Conservation (phyloP, 1,140 invertebrate species). For the Yoshiicerus persimilis region DNA sequence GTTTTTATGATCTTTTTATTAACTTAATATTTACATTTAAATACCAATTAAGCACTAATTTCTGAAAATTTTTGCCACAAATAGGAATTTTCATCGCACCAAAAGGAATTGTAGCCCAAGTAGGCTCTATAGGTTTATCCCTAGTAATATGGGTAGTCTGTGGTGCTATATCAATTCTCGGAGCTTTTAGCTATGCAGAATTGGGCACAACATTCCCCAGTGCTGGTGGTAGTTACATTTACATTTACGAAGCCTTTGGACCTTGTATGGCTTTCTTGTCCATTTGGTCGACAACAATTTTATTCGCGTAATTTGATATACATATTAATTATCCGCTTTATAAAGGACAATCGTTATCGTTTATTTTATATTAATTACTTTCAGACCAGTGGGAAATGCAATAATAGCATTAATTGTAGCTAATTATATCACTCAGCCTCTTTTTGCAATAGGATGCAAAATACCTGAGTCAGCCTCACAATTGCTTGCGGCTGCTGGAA, state of each 20-base stretch:
- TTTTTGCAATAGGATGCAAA: constrained; percentile 72
- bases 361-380: no score
- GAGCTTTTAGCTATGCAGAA: constrained; percentile 79
- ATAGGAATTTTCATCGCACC: constrained; percentile 63
- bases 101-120: constrained; percentile 59
- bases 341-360: no score
- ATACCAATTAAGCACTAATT: no score
- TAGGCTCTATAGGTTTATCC: constrained; percentile 60
- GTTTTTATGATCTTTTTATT: not conserved
- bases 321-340: no score
- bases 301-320: constrained; percentile 74
- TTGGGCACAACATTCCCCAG: constrained; percentile 90
- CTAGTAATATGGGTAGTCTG: constrained; percentile 60
- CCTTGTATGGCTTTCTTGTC: constrained; percentile 89
- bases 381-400: constrained; percentile 86
- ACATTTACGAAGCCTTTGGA: constrained; percentile 86
- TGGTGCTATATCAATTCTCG: constrained; percentile 59
- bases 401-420: constrained; percentile 95
- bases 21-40: not conserved
- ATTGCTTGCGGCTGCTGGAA: constrained; percentile 71
- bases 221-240: constrained; percentile 98
- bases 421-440: constrained; percentile 88
- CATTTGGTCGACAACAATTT: constrained; percentile 88
- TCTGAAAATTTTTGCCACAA: not conserved
- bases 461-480: constrained; percentile 70